Conservation (phyloP, 2,797 vertebrate species). For the Hydrocynus forskahlii region DNA sequence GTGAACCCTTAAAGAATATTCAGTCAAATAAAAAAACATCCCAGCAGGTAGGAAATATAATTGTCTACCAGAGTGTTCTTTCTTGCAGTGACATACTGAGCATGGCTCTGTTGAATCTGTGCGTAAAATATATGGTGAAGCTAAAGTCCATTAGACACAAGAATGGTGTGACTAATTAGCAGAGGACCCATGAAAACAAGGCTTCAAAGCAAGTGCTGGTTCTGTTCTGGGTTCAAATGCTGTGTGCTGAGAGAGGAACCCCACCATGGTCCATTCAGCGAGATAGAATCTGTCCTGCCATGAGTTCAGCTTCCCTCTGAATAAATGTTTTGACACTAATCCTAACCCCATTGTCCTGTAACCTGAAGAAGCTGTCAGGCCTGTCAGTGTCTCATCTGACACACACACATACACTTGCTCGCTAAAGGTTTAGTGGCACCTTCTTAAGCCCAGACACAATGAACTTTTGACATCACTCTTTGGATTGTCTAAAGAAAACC, state of each 20-base stretch:
- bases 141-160: conserved; percentile 56
- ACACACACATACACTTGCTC: conserved; percentile 16
- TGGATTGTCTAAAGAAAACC: conserved; percentile 1
- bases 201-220: conserved; percentile 46
- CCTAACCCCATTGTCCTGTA: conserved; percentile 61
- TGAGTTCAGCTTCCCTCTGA: conserved; percentile 32
- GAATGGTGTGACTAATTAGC: conserved; percentile 64
- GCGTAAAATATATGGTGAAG: conserved; percentile 55
- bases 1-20: conserved; percentile 11
- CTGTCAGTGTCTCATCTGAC: conserved; percentile 46
- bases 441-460: conserved; percentile 30
- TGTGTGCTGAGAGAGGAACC: conserved; percentile 49
- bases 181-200: conserved; percentile 34
- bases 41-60: conserved; percentile 33
- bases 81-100: neutral
- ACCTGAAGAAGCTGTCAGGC: conserved; percentile 66
- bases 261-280: conserved; percentile 36
- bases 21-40: conserved; percentile 15
- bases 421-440: conserved; percentile 28
- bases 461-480: conserved; percentile 27
- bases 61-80: conserved; percentile 36
- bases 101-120: conserved; percentile 33
- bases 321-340: conserved; percentile 61
- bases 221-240: conserved; percentile 59
- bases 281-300: conserved; percentile 41